These are phyloP conservation scores for Alces alces DNA, from an alignment of 2,113 vertebrate species.

Conservation along the genomic window DNA sequence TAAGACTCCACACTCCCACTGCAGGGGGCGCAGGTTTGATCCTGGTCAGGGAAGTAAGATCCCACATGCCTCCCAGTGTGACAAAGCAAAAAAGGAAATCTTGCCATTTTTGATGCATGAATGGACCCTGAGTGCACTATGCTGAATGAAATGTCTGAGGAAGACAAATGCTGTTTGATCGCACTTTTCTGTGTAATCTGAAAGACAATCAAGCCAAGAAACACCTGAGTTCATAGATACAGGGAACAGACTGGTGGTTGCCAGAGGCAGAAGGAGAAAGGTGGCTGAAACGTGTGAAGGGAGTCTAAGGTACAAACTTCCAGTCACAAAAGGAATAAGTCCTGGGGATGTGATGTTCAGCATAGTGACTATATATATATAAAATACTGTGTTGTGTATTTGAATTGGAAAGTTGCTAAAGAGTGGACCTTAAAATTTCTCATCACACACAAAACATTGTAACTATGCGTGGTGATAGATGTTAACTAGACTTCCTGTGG, in stretches of 20 bases:
- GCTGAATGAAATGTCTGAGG: background rate
- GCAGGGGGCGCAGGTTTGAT: background rate
- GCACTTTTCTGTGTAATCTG: background rate
- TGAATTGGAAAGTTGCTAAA: background rate
- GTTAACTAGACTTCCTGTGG: background rate
- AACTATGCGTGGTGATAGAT: background rate
- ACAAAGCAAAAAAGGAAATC: background rate
- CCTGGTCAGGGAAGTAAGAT: background rate
- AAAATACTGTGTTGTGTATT: background rate
- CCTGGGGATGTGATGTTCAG: background rate
- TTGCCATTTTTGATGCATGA: background rate
- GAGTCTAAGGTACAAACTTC: background rate
- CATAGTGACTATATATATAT: no score
- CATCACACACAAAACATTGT: background rate
- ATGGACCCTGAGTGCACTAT: background rate
- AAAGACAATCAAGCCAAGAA: background rate
- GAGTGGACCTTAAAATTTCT: background rate
- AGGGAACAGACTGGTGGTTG: background rate
- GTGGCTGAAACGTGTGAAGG: background rate
- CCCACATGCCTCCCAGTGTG: background rate
- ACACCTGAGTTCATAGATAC: background rate
- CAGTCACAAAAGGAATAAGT: background rate
- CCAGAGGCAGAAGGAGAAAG: background rate
- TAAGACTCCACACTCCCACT: background rate
- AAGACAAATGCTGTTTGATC: background rate